Evolutionary conservation across 2,797 vertebrate genomes (phyloP), one percentile per base, ranked within the genome.

Genomic region (Malacoctenus gilli): DNA sequence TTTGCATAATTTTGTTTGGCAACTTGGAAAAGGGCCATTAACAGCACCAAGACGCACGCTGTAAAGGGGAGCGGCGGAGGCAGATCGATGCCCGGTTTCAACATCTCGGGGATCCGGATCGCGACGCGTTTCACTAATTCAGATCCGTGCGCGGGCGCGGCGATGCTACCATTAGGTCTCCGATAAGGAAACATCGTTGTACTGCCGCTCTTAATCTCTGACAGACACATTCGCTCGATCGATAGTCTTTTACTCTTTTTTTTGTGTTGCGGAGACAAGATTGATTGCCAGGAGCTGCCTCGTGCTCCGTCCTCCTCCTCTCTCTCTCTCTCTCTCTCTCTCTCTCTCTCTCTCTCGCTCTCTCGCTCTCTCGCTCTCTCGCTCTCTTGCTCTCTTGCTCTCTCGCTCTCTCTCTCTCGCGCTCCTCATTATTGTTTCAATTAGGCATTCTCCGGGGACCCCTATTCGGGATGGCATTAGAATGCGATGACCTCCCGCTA

Each of bases 1-100:
- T 91, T 90, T 90, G 77, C 87, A 91, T 90, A 89, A 90, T 89
- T 90, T 87, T 87, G 80, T 89, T 91, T 89, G 86, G 85, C 85
- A 89, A 86, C 74, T 80, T 80, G 83, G 82, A 82, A 89, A 85
- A 83, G 68, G 69, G 83, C 86, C 80, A 87, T 91, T 89, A 88
- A 85, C 84, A 66, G 83, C 68, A 78, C 47, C 13, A 50, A 76
- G 76, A 66, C 68, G 38, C 60, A 57, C 69, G 74, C 55, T 72
- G 78, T 75, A 85, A 80, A 75, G 73, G 65, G 67, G 62, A 46
- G 52, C 68, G 55, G 56, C 2, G 6, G 49, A 53, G 54, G 50
- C n/a, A 11, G 76, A 89, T 92, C 85, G n/a, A 89, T 91, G 85
- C 75, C 82, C 85, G 79, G 85, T 88, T 90, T 89, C 84, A 84